A percentile compares a stretch with the other conserved stretches of the same genome.
These are phyloP conservation scores for Ophion ellenae DNA, from an alignment of 2,888 invertebrate genomes.

Conservation along the genomic window DNA sequence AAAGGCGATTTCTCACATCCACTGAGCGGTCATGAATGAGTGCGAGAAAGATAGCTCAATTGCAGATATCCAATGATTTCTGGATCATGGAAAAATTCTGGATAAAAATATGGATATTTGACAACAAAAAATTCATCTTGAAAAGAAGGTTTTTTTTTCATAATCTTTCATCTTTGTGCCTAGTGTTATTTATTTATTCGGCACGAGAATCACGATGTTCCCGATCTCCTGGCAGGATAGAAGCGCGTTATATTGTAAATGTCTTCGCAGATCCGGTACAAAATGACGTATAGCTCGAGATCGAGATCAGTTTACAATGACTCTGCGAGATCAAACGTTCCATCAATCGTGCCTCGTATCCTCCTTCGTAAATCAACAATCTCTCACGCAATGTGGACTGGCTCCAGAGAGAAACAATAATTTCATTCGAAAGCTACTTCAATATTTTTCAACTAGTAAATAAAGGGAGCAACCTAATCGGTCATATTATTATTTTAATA, in stretches of 20 bases:
- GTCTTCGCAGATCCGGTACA: not conserved
- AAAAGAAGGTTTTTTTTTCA: too few relatives aligned
- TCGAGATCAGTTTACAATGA: not conserved
- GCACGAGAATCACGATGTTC: not conserved
- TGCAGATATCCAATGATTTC: too few relatives aligned
- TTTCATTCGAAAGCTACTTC: not conserved
- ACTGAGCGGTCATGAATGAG: too few relatives aligned
- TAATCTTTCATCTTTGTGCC: too few relatives aligned
- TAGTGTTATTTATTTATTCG: not conserved
- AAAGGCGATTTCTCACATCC: too few relatives aligned
- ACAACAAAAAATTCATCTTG: too few relatives aligned
- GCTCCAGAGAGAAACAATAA: not conserved
- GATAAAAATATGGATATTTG: too few relatives aligned
- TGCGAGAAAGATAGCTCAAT: too few relatives aligned
- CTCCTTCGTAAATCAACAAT: not conserved
- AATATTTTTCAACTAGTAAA: not conserved
- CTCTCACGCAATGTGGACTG: not conserved
- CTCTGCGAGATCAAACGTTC: not conserved
- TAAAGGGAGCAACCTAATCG: not conserved
- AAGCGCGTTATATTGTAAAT: slow-evolving; percentile 16
- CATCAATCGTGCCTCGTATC: not conserved
- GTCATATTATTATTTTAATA: not conserved
- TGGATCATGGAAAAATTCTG: too few relatives aligned
- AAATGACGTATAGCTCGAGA: not conserved
- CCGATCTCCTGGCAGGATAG: slow-evolving; percentile 3